Base-by-base conservation (phyloP, 2,797 vertebrate species). In the Dendrocincla tyrannina region DNA sequence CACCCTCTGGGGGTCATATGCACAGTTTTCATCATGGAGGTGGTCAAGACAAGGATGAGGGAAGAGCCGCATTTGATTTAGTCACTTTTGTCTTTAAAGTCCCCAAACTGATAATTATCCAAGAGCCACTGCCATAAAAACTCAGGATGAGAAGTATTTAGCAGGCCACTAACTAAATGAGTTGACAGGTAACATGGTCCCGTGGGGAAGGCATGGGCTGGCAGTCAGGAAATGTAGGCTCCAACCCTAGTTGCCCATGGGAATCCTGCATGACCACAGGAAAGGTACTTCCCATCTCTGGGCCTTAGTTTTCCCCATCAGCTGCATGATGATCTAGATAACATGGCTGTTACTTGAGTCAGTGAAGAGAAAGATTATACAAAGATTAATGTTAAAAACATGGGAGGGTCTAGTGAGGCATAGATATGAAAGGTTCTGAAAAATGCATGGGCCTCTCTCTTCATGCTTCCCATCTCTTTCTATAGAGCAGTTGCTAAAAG, bases 1-100 rank as follows among this genome's bases (percentile, higher is more conserved):
- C 37, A n/a, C 52, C 13, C 37, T 66, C 16, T 1, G 3, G 37
- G 24, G 4, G 2, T 55, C 3, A 53, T 0, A 0, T 24, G 18
- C 16, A 17, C n/a, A 17, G 25, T 28, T 75, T 42, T 32, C 17
- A 32, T 28, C 16, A 32, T 30, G 10, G 30, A 60, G 17, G 17
- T 52, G 42, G 28, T 46, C 32, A 52, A 85, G 27, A 24, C 18
- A 85, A 88, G 7, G 12, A 72, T 22, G 53, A 80, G 8, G 41
- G 41, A 56, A 88, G 9, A 53, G 56, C 8, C 0, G 0, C 19
- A 5, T 49, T 85, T 8, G 3, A 49, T 74, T 80, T 41, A 70
- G 72, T n/a, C 53, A 39, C n/a, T 30, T 78, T 91, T 88, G 52
- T 90, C 62, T 75, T 44, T 55, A 55, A 58, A 84, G n/a, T 13